These are phyloP conservation scores for Pachyuromys duprasi DNA, from an alignment of 2,797 vertebrate species.

Conservation along the genomic window DNA sequence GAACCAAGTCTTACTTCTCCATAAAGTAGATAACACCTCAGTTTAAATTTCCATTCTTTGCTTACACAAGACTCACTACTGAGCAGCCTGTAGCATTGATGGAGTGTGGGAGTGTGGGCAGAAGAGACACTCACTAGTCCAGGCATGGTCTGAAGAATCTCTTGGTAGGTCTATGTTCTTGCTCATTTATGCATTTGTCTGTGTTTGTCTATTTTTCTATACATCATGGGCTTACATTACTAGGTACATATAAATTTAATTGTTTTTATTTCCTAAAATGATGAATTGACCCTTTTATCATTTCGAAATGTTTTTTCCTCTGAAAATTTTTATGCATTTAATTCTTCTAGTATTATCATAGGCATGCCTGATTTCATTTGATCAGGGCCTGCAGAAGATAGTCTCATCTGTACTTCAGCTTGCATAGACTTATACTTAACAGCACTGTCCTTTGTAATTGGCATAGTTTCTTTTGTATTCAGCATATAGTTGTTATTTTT, in stretches of 20 bases:
- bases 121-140: background rate
- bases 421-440: background rate
- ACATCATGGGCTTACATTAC: background rate
- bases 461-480: background rate
- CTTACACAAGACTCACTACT: background rate
- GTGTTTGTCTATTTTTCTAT: background rate
- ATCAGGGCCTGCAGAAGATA: background rate
- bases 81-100: background rate
- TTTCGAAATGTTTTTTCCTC: background rate
- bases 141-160: background rate
- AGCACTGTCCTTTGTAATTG: background rate
- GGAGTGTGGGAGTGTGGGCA: background rate
- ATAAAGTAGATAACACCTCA: slow-evolving; percentile 4
- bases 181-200: background rate
- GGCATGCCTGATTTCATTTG: background rate
- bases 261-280: background rate
- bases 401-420: background rate
- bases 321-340: background rate
- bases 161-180: background rate
- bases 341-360: background rate
- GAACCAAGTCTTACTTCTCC: background rate
- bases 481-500: background rate
- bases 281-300: background rate
- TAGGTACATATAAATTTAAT: background rate
- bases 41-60: background rate